Percentiles rank a stretch among this genome's conserved stretches.
Conservation (phyloP, 1,140 invertebrate genomes). For the Drosophila pandora region DNA sequence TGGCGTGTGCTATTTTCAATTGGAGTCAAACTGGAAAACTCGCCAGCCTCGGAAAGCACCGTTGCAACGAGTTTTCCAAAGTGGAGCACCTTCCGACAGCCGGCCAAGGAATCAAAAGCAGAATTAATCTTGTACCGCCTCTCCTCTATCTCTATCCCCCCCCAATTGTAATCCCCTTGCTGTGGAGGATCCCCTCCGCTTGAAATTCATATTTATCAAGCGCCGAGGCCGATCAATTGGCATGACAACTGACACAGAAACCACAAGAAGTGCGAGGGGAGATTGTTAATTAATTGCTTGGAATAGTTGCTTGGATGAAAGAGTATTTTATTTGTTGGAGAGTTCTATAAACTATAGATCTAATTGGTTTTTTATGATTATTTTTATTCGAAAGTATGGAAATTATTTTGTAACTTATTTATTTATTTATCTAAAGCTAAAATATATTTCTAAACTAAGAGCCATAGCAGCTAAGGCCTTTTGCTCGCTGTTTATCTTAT, state of each 20-base stretch:
- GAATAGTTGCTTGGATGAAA: too few species aligned
- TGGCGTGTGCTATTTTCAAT: slow-evolving; percentile 42
- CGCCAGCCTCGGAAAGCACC: slow-evolving; percentile 53
- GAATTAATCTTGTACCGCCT: neutral
- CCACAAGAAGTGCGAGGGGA: slow-evolving; percentile 22
- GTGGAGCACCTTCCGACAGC: slow-evolving; percentile 51
- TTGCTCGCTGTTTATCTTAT: too few species aligned
- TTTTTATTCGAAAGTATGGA: too few species aligned
- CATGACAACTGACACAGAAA: slow-evolving; percentile 61
- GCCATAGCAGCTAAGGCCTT: too few species aligned
- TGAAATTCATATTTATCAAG: slow-evolving; percentile 65
- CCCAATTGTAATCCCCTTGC: neutral
- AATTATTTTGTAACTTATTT: too few species aligned
- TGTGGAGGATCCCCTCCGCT: neutral
- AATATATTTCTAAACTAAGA: too few species aligned
- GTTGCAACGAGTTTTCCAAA: slow-evolving; percentile 64
- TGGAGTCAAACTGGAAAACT: slow-evolving; percentile 50
- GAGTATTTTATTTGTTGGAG: too few species aligned
- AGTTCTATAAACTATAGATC: too few species aligned
- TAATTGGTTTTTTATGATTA: neutral
- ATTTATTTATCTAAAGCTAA: too few species aligned
- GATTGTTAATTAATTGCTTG: neutral
- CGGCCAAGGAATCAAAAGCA: slow-evolving; percentile 36
- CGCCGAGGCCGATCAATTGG: slow-evolving; percentile 61
- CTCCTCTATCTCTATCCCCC: too few species aligned